Percentiles rank a stretch among this genome's conserved stretches.
Evolutionary conservation across 2,797 vertebrate genomes (phyloP).

Genomic region (Parotocinclus haroldoi): DNA sequence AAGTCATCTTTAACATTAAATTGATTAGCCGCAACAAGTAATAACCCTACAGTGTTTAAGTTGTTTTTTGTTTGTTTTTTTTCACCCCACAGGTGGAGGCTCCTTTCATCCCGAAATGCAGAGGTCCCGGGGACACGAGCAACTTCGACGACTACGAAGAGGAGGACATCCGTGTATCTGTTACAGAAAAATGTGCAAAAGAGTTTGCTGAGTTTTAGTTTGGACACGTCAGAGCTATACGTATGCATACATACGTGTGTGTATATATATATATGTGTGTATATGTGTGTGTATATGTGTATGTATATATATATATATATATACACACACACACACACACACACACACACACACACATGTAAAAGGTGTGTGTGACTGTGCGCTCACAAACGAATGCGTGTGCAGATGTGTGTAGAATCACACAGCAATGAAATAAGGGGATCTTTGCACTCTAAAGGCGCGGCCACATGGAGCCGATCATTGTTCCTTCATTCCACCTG

Average conservation of each 20-base stretch:
- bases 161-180: constrained; percentile 95
- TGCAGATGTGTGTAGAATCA: constrained; percentile 28
- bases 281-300: constrained; percentile 6
- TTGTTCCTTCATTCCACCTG: constrained; percentile 93
- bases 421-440: constrained; percentile 72
- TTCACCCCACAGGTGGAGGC: constrained; percentile 83
- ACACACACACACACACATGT: no score
- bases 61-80: no score
- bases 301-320: no score
- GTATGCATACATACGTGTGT: constrained; percentile 21
- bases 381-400: constrained; percentile 13
- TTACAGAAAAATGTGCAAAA: constrained; percentile 96
- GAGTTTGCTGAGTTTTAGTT: constrained; percentile 98
- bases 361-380: constrained; percentile 19
- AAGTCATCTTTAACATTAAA: no score
- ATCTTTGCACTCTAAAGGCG: constrained; percentile 95
- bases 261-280: no score
- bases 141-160: constrained; percentile 99
- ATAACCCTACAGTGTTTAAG: no score
- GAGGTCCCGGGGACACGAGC: constrained; percentile 98
- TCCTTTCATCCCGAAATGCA: constrained; percentile 99
- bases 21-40: no score
- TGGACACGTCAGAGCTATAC: constrained; percentile 82
- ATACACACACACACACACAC: no score
- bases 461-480: constrained; percentile 84